A percentile compares a stretch with the other conserved stretches of the same genome.
Conservation (phyloP, 2,797 vertebrate genomes). For the Coccyzus lansbergi region DNA sequence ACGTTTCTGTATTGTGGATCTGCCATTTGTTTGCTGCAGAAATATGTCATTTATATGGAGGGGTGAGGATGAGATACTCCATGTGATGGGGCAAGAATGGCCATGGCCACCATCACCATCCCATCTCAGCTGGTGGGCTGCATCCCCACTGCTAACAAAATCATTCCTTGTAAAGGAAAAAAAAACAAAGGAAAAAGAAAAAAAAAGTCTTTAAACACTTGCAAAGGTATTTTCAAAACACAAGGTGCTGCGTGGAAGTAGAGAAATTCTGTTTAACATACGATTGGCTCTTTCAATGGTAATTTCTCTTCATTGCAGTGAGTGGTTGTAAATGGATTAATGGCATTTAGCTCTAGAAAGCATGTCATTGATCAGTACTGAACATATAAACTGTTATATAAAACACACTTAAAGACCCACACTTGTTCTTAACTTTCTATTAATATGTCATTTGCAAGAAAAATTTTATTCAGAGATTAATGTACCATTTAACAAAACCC, state of each 20-base stretch:
- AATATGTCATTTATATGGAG: constrained; percentile 11
- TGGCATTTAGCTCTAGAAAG: constrained; percentile 61
- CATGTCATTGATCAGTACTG: constrained; percentile 51
- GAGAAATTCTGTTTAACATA: constrained; percentile 46
- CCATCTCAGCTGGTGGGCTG: constrained; percentile 68
- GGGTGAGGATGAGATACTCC: constrained; percentile 55
- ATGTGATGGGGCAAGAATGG: constrained; percentile 76
- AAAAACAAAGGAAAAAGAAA: background rate
- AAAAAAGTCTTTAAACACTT: constrained; percentile 25
- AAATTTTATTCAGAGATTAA: constrained; percentile 71
- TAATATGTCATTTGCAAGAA: constrained; percentile 66
- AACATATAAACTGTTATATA: constrained; percentile 63
- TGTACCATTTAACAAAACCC: constrained; percentile 54
- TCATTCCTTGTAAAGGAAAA: constrained; percentile 5
- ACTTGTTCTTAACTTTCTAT: constrained; percentile 61
- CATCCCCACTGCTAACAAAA: constrained; percentile 66
- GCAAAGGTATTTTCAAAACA: constrained; percentile 52
- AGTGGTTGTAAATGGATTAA: constrained; percentile 71
- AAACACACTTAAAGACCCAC: constrained; percentile 60
- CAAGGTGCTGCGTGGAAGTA: constrained; percentile 21
- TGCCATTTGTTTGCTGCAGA: constrained; percentile 24
- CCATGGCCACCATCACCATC: constrained; percentile 77
- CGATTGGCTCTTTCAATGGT: constrained; percentile 39
- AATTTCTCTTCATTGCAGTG: constrained; percentile 68
- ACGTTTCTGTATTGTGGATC: background rate